Base-by-base conservation (phyloP, 2,113 vertebrate species). In the Dasyprocta punctata region DNA sequence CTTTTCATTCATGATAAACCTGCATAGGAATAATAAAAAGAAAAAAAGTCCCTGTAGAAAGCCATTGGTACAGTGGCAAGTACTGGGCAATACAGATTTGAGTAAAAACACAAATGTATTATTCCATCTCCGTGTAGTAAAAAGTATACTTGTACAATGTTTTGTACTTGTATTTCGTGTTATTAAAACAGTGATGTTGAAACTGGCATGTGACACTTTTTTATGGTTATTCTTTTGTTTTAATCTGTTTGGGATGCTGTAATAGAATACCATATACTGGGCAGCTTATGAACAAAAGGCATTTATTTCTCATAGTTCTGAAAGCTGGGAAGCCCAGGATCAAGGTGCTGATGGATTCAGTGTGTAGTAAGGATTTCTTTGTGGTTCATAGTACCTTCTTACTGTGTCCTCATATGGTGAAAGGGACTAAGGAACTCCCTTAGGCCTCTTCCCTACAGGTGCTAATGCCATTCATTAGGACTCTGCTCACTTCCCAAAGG, bases 131-230 rank as follows among this genome's bases (percentile, higher is more conserved):
- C 89, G 69, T 97, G 98, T 98, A 98, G 98, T 98, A 97, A 98
- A 98, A 96, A 96, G 92, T 97, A 98, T 97, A 98, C 98, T 97
- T 98, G 98, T 98, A 98, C 97, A 97, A 65, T 98, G 98, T 96
- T 99, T 99, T 98, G 98, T 99, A 98, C 97, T 98, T 98, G 98
- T 98, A 98, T 98, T 98, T 99, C 98, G 98, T 98, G 92, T 98
- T 98, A 99, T 98, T 98, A 99, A 98, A 98, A 97, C 86, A 98
- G 84, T 98, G 95, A 98, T 98, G 97, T 98, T 97, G 92, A 98
- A 97, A 97, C 93, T 98, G 97, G 98, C 97, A 96, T 93, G 49
- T 54, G 83, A 96, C 78, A 97, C 54, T 82, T 94, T 91, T 96
- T 97, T 96, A 85, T 96, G 16, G 67, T 89, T 92, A 97, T 41